Evolutionary conservation across 2,797 vertebrate genomes (phyloP).

Genomic region (Netta rufina): DNA sequence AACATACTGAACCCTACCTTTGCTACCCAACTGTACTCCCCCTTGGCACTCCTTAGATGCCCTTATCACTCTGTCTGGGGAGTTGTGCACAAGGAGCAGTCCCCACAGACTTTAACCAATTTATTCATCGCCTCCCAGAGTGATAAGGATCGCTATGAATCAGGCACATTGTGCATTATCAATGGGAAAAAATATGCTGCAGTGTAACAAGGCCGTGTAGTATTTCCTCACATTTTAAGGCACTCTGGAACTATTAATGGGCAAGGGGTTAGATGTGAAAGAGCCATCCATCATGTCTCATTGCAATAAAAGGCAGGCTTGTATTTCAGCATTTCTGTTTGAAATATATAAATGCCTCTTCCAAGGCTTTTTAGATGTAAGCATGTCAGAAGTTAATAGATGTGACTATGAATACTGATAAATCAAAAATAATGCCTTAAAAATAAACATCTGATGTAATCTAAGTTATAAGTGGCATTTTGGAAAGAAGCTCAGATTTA

Average conservation of each 20-base stretch:
- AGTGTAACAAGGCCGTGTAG: neutral
- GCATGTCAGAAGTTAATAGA: neutral
- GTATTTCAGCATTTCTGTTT: neutral
- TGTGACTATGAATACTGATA: neutral
- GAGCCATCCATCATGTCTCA: neutral
- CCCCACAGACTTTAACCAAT: neutral
- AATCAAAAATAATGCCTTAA: neutral
- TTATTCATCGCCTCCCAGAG: neutral
- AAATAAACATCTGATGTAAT: neutral
- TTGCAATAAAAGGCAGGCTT: neutral
- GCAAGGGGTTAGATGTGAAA: neutral
- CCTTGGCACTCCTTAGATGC: neutral
- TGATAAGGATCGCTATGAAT: neutral
- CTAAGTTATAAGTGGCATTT: neutral
- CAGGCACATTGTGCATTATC: neutral
- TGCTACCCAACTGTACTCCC: neutral
- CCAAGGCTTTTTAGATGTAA: neutral
- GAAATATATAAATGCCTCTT: neutral
- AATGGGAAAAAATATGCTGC: neutral
- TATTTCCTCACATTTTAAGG: neutral
- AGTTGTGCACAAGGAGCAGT: neutral
- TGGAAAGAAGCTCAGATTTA: neutral
- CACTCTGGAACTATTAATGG: neutral
- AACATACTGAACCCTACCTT: fast-evolving
- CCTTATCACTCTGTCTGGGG: neutral